These are phyloP conservation scores for Agonum fuliginosum DNA, from an alignment of 2,888 invertebrate genomes.

Conservation along the genomic window DNA sequence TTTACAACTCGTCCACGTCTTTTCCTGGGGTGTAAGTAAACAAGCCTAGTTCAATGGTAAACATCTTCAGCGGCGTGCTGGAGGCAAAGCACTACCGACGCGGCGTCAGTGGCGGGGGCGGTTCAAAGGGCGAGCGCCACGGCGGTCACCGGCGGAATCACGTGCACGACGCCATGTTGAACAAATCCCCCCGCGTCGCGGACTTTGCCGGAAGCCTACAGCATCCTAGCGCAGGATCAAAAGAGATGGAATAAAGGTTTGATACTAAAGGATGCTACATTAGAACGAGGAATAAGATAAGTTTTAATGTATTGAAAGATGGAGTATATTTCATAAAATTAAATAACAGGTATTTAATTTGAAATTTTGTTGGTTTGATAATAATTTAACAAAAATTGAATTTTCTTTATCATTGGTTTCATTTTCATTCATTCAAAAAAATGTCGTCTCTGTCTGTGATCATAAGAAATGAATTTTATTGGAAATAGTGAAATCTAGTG, in stretches of 20 bases:
- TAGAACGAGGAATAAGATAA: not conserved
- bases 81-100: constrained; percentile 16
- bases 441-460: too few relatives aligned
- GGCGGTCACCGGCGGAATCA: constrained; percentile 69
- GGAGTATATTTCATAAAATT: not conserved
- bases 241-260: constrained; percentile 7
- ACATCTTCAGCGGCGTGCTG: not conserved
- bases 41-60: constrained; percentile 9
- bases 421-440: too few relatives aligned
- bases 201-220: not conserved
- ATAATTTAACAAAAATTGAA: too few relatives aligned
- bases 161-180: constrained; percentile 68
- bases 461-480: too few relatives aligned
- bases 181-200: not conserved
- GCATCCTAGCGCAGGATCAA: constrained; percentile 20
- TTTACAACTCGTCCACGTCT: too few relatives aligned
- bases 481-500: too few relatives aligned
- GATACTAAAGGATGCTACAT: not conserved
- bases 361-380: too few relatives aligned
- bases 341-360: not conserved
- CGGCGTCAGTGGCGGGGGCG: constrained; percentile 27
- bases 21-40: not conserved
- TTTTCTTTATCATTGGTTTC: too few relatives aligned
- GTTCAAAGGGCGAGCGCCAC: constrained; percentile 65
- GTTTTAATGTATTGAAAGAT: not conserved